Evolutionary conservation across 2,113 vertebrate genomes (phyloP).

Genomic region (Varanus komodoensis): DNA sequence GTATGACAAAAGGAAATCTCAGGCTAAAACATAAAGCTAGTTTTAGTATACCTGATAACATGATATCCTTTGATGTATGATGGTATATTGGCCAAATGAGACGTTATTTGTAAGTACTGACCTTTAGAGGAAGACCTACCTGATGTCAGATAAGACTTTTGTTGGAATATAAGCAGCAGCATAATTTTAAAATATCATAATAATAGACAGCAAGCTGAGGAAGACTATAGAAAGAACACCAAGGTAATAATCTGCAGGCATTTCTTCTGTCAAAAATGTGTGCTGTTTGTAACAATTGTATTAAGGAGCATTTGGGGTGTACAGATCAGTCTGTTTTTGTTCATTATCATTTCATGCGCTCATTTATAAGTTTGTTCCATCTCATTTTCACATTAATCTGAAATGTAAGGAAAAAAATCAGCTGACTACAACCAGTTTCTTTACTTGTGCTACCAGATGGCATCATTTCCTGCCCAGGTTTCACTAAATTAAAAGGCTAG

Average conservation of each 20-base stretch:
- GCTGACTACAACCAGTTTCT: neutral
- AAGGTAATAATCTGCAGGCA: neutral
- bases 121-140: neutral
- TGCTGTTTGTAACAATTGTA: neutral
- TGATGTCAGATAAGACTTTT: neutral
- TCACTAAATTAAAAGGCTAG: neutral
- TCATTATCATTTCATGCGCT: neutral
- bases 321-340: neutral
- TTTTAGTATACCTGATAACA: neutral
- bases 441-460: neutral
- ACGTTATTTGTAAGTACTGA: neutral
- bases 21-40: neutral
- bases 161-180: neutral
- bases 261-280: neutral
- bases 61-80: too few species aligned
- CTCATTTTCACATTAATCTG: neutral
- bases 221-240: neutral
- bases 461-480: neutral
- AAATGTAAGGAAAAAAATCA: neutral
- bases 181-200: neutral
- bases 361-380: neutral
- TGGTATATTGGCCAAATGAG: neutral
- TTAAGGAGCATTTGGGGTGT: neutral
- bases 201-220: neutral
- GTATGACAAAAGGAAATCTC: neutral